A percentile compares a stretch with the other conserved stretches of the same genome.
Conservation (phyloP, 2,888 invertebrate genomes). For the Odontocerum albicorne region DNA sequence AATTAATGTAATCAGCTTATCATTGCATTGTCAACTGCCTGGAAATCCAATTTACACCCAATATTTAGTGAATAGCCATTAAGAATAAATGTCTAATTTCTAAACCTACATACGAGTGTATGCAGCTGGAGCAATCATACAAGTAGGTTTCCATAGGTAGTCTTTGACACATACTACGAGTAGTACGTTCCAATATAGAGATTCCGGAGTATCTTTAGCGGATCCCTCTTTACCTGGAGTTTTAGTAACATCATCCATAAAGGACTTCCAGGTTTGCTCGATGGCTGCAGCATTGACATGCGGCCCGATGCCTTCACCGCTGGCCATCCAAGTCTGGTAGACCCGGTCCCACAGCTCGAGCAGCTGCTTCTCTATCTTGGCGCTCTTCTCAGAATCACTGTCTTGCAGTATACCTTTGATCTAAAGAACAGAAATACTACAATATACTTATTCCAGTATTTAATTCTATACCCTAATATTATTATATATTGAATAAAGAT, state of each 20-base stretch:
- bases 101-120: no score
- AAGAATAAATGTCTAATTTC: no score
- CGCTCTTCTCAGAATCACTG: constrained; percentile 77
- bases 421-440: constrained; percentile 52
- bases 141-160: no score
- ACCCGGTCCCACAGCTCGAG: constrained; percentile 92
- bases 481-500: background rate
- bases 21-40: no score
- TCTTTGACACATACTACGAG: no score
- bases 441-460: background rate
- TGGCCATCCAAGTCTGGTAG: constrained; percentile 90
- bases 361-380: constrained; percentile 83
- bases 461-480: no score
- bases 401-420: constrained; percentile 77
- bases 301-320: constrained; percentile 65
- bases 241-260: constrained; percentile 71
- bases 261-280: constrained; percentile 70
- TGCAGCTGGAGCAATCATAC: no score
- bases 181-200: no score
- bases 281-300: constrained; percentile 74
- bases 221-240: constrained; percentile 67
- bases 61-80: no score
- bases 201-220: no score
- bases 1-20: no score
- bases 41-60: no score